phyloP scores from a whole-genome alignment of 2,113 vertebrate species.

The Mormyrus lacerda region DNA sequence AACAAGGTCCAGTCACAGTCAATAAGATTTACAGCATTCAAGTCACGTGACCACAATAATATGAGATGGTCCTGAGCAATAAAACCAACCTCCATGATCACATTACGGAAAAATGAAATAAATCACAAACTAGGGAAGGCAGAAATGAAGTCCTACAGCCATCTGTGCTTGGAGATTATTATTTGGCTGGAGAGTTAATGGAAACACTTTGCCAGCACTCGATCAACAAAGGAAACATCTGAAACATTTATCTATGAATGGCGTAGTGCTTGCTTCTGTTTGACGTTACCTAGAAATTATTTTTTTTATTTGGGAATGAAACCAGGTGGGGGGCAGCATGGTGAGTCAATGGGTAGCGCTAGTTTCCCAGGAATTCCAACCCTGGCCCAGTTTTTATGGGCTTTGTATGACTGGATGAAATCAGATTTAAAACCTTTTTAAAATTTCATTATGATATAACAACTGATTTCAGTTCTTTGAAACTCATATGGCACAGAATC shows the following conservation, averaged over 20 bases:
- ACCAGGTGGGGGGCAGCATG: background rate
- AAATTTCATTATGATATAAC: background rate
- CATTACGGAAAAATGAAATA: slow-evolving; percentile 45
- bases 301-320: background rate
- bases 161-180: slow-evolving; percentile 13
- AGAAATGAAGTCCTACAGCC: slow-evolving; percentile 23
- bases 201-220: slow-evolving; percentile 19
- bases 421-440: background rate
- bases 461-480: background rate
- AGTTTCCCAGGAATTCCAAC: background rate
- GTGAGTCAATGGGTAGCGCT: background rate
- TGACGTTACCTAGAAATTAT: background rate
- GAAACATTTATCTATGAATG: slow-evolving; percentile 1
- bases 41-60: slow-evolving; percentile 15
- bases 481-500: background rate
- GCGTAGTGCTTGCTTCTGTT: background rate
- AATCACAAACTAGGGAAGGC: slow-evolving; percentile 44
- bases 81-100: slow-evolving; percentile 53
- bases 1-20: background rate
- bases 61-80: slow-evolving; percentile 38
- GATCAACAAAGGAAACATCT: slow-evolving; percentile 18
- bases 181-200: slow-evolving; percentile 26
- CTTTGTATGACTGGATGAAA: background rate
- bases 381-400: background rate
- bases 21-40: background rate